phyloP scores from a whole-genome alignment of 2,888 invertebrate species.

The Nasonovia ribisnigri region DNA sequence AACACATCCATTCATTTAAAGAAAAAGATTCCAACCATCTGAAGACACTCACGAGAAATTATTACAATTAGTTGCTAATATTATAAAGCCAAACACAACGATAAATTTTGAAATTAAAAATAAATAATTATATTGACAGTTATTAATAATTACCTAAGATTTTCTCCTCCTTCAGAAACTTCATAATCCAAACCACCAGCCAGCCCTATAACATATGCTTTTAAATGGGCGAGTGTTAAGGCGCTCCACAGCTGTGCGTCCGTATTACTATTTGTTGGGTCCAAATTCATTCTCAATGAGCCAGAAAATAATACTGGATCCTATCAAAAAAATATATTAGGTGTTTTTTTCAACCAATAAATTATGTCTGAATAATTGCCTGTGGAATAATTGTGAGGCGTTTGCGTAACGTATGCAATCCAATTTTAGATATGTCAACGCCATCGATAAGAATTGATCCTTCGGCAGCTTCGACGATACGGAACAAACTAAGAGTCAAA shows the following conservation, averaged over 20 bases:
- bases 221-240: slow-evolving; percentile 90
- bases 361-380: slow-evolving; percentile 67
- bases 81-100: no score
- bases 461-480: slow-evolving; percentile 87
- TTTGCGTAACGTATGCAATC: slow-evolving; percentile 87
- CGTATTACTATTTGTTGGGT: slow-evolving; percentile 84
- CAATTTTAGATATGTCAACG: slow-evolving; percentile 83
- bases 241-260: slow-evolving; percentile 92
- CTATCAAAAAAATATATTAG: slow-evolving; percentile 70
- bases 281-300: slow-evolving; percentile 89
- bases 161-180: slow-evolving; percentile 92
- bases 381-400: slow-evolving; percentile 72
- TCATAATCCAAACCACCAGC: slow-evolving; percentile 84
- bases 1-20: no score
- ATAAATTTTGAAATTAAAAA: no score
- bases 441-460: slow-evolving; percentile 89
- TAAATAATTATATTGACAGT: no score
- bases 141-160: slow-evolving; percentile 70
- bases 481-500: slow-evolving; percentile 87
- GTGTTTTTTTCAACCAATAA: background rate
- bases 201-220: slow-evolving; percentile 83
- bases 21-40: no score
- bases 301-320: slow-evolving; percentile 97
- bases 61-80: no score
- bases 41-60: no score